Evolutionary conservation across 2,888 invertebrate genomes (phyloP).

Genomic region (Caenorhabditis plicata): DNA sequence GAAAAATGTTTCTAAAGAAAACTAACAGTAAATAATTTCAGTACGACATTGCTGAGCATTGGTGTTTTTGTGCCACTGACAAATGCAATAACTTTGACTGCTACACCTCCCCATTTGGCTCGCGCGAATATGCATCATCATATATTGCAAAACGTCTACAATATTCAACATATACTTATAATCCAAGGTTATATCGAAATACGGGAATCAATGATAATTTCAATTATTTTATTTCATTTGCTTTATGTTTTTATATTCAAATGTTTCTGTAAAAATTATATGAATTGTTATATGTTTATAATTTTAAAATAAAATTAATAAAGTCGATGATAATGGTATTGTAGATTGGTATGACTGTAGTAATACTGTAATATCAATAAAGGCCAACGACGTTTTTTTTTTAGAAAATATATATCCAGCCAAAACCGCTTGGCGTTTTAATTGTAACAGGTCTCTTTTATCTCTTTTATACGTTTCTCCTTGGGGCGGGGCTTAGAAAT

Average conservation of each 20-base stretch:
- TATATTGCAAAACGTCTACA: conserved; percentile 43
- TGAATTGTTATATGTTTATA: neutral
- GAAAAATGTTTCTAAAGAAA: too few species aligned
- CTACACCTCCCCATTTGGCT: conserved; percentile 37
- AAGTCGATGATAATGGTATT: too few species aligned
- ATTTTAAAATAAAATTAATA: neutral
- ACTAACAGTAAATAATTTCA: conserved; percentile 26
- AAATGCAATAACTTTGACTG: conserved; percentile 51
- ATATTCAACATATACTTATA: conserved; percentile 36
- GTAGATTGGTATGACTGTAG: too few species aligned
- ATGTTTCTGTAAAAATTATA: conserved; percentile 2
- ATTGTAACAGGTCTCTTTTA: too few species aligned
- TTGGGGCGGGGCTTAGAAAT: too few species aligned
- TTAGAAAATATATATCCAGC: conserved; percentile 1
- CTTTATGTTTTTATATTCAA: neutral
- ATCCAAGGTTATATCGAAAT: conserved; percentile 40
- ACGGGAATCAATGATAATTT: conserved; percentile 16
- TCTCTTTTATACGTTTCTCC: too few species aligned
- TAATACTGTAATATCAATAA: neutral
- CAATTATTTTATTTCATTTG: neutral
- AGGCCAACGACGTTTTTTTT: neutral
- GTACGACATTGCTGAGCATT: conserved; percentile 57
- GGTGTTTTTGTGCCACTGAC: conserved; percentile 61
- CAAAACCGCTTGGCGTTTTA: neutral
- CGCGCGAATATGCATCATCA: conserved; percentile 36